phyloP scores from a whole-genome alignment of 2,888 invertebrate species.

The Cacoxenus indagator region DNA sequence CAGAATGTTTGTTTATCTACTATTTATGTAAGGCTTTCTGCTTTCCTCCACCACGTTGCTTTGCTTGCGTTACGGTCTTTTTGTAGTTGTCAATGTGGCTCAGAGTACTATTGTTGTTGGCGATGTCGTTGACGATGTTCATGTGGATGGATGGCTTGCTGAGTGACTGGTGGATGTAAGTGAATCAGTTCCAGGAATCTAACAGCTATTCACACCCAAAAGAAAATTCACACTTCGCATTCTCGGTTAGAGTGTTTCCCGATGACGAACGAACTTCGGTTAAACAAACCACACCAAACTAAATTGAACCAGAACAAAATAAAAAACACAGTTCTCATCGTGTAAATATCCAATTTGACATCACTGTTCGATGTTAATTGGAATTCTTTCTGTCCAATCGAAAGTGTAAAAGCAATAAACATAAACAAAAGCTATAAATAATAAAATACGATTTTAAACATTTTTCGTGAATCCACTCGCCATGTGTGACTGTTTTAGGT shows the following conservation, averaged over 20 bases:
- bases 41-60: slow-evolving; percentile 13
- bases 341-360: slow-evolving; percentile 31
- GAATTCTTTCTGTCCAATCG: slow-evolving; percentile 24
- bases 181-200: slow-evolving; percentile 68
- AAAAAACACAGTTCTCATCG: not conserved
- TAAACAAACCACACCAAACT: slow-evolving; percentile 21
- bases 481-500: slow-evolving; percentile 42
- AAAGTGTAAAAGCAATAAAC: slow-evolving; percentile 57
- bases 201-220: slow-evolving; percentile 70
- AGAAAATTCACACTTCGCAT: slow-evolving; percentile 67
- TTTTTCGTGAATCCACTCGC: slow-evolving; percentile 20
- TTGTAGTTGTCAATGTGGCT: slow-evolving; percentile 43
- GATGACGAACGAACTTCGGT: slow-evolving; percentile 57
- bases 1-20: slow-evolving; percentile 58
- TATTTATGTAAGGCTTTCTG: slow-evolving; percentile 47
- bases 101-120: slow-evolving; percentile 11
- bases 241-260: slow-evolving; percentile 66
- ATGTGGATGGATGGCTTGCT: not conserved
- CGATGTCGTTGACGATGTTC: slow-evolving; percentile 28
- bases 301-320: slow-evolving; percentile 29
- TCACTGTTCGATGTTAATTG: slow-evolving; percentile 40
- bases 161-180: slow-evolving; percentile 31
- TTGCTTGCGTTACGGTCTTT: slow-evolving; percentile 47
- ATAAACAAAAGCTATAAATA: slow-evolving; percentile 24
- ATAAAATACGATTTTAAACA: not conserved